Evolutionary conservation across 2,797 vertebrate genomes (phyloP).

Genomic region (Pseudochaenichthys georgianus): DNA sequence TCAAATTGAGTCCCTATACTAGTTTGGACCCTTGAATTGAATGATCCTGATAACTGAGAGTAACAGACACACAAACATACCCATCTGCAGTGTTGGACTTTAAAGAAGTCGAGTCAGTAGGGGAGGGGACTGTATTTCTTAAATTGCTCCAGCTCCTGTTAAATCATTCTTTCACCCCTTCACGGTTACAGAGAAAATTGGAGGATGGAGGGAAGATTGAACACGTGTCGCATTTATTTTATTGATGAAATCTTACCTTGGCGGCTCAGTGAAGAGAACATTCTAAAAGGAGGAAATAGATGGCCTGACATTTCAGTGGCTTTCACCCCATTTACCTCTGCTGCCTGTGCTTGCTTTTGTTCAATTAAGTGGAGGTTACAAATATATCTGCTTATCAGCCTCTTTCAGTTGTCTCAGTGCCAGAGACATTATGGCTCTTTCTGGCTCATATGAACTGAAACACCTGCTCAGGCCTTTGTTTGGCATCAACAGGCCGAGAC

Average conservation of each 20-base stretch:
- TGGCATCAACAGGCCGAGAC: slow-evolving; percentile 56
- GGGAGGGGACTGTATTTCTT: slow-evolving; percentile 9
- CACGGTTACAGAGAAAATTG: slow-evolving; percentile 22
- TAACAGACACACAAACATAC: slow-evolving; percentile 1
- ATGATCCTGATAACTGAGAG: slow-evolving; percentile 7
- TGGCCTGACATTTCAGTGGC: slow-evolving; percentile 36
- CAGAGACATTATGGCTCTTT: slow-evolving; percentile 41
- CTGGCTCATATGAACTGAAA: slow-evolving; percentile 43
- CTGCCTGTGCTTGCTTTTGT: slow-evolving; percentile 30
- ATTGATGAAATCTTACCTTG: slow-evolving; percentile 36
- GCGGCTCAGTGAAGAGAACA: slow-evolving; percentile 28
- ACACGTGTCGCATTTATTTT: slow-evolving; percentile 29
- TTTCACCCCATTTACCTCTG: slow-evolving; percentile 41
- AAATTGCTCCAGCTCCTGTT: slow-evolving; percentile 23
- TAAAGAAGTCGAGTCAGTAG: slow-evolving; percentile 11
- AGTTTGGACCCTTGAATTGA: not conserved
- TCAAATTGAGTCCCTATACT: slow-evolving; percentile 8
- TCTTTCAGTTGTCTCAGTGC: slow-evolving; percentile 42
- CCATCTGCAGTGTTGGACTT: slow-evolving; percentile 15
- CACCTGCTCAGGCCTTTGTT: slow-evolving; percentile 67
- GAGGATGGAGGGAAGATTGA: not conserved
- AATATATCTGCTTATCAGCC: slow-evolving; percentile 50
- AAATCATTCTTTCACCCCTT: slow-evolving; percentile 34
- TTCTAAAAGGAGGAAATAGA: slow-evolving; percentile 30
- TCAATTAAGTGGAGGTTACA: slow-evolving; percentile 53